Evolutionary conservation across 2,797 vertebrate genomes (phyloP), one percentile per base, ranked within the genome.

Genomic region (Sorex maritimensis): DNA sequence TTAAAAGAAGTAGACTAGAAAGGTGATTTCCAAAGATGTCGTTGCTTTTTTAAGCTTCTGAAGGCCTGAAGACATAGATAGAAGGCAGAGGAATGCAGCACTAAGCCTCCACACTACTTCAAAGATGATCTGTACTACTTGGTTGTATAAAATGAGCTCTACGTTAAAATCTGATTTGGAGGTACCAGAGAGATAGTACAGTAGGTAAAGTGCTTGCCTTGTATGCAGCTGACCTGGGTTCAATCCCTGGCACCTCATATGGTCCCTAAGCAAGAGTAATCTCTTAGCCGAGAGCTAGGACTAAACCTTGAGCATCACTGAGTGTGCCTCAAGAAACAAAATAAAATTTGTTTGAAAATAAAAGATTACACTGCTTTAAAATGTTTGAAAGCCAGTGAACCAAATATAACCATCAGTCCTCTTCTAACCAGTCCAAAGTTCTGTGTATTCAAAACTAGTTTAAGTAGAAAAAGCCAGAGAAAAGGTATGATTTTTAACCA

Each of bases 11-110:
- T 52, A 93, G 65, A 93, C 26, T 84, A 5, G 24, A 94, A 77
- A 92, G 30, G 69, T 92, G 46, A 14, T 88, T 96, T 96, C 61
- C 58, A 88, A 93, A 96, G 44, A 94, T 86, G 63, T 46, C 74
- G 8, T 92, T 67, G 78, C 74, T 94, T 49, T 67, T 93, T 38
- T 87, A 67, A 87, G 77, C 26, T 92, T 92, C 67, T 61, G 83
- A 21, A 58, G 69, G 86, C 38, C 63, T 69, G 38, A 21, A 52
- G 55, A 95, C 7, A 52, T 67, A 88, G 77, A 19, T 73, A 5
- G 92, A 87, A 95, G 79, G 87, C 85, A 82, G 73, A 72, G 67
- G 91, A 82, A 77, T 73, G 26, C 38, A 94, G 28, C 65, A 75
- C 34, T 69, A 81, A 89, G 67, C 77, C 69, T 44, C 86, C 79